phyloP scores from a whole-genome alignment of 1,140 invertebrate genomes.

The Acyrthosiphon pisum region DNA sequence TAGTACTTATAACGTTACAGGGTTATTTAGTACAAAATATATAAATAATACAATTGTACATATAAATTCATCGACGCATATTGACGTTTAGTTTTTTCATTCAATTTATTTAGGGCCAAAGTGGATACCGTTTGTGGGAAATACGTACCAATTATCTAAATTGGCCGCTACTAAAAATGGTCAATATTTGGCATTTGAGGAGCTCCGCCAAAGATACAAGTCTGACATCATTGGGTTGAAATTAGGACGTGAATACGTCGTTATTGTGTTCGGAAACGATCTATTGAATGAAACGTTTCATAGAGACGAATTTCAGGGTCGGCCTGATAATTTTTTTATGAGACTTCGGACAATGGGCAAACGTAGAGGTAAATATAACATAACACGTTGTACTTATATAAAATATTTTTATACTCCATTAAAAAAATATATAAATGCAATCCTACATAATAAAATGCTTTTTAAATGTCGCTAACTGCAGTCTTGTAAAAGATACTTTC shows the following conservation, averaged over 20 bases:
- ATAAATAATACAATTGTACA: neutral
- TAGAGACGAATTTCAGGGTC: constrained; percentile 73
- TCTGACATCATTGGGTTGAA: constrained; percentile 73
- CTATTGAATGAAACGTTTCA: constrained; percentile 70
- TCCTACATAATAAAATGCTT: too few relatives aligned
- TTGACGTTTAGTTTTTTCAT: constrained; percentile 32
- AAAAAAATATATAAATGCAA: neutral
- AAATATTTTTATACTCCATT: neutral
- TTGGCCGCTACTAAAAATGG: constrained; percentile 67
- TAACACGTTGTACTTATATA: neutral
- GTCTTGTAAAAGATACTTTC: too few relatives aligned
- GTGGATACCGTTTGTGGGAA: constrained; percentile 74
- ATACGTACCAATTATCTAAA: constrained; percentile 67
- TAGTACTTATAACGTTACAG: too few relatives aligned
- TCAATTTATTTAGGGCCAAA: constrained; percentile 69
- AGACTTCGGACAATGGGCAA: constrained; percentile 74
- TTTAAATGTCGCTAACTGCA: too few relatives aligned
- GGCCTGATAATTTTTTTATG: constrained; percentile 78
- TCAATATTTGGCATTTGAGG: constrained; percentile 70
- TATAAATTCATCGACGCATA: neutral
- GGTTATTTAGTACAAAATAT: too few relatives aligned
- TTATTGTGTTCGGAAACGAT: constrained; percentile 70
- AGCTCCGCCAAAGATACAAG: constrained; percentile 69
- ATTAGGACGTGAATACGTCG: constrained; percentile 69
- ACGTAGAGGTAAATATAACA: constrained; percentile 65